Evolutionary conservation across 2,797 vertebrate species (phyloP).

Genomic region (Sphaeramia orbicularis): DNA sequence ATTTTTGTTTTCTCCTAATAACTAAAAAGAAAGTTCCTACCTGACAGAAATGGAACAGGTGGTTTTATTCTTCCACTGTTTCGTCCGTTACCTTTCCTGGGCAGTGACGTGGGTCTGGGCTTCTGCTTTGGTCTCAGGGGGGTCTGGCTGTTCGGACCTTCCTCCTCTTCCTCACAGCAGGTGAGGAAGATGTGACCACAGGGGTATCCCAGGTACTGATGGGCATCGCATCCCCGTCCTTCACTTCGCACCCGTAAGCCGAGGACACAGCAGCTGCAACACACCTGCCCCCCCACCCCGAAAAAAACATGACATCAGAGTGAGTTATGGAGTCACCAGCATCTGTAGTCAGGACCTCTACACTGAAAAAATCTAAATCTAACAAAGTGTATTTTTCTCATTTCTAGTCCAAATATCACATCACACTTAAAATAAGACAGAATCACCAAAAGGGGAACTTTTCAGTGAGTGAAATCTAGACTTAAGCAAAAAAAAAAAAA

Average conservation of each 20-base stretch:
- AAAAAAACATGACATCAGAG: conserved; percentile 46
- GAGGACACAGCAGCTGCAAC: conserved; percentile 93
- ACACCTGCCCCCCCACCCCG: conserved; percentile 87
- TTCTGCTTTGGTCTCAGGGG: conserved; percentile 83
- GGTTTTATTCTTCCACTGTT: too few species aligned
- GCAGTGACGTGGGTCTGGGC: conserved; percentile 76
- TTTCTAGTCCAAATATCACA: too few species aligned
- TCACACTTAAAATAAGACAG: too few species aligned
- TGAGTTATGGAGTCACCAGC: background rate
- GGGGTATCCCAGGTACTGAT: conserved; percentile 89
- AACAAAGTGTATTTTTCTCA: too few species aligned
- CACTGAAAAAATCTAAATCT: too few species aligned
- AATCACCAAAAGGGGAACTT: too few species aligned
- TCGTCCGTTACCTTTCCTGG: conserved; percentile 88
- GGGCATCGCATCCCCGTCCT: conserved; percentile 84
- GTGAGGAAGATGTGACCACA: conserved; percentile 92
- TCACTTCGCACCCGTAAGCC: conserved; percentile 86
- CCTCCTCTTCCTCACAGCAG: conserved; percentile 91
- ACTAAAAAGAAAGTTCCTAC: too few species aligned
- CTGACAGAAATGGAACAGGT: too few species aligned
- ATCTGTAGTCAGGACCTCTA: conserved; percentile 21
- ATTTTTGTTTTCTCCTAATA: too few species aligned
- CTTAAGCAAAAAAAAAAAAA: too few species aligned
- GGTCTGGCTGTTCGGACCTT: conserved; percentile 77
- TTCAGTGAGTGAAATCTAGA: too few species aligned